Base-by-base conservation (phyloP, 2,888 invertebrate species). In the Ramazzottius varieornatus region DNA sequence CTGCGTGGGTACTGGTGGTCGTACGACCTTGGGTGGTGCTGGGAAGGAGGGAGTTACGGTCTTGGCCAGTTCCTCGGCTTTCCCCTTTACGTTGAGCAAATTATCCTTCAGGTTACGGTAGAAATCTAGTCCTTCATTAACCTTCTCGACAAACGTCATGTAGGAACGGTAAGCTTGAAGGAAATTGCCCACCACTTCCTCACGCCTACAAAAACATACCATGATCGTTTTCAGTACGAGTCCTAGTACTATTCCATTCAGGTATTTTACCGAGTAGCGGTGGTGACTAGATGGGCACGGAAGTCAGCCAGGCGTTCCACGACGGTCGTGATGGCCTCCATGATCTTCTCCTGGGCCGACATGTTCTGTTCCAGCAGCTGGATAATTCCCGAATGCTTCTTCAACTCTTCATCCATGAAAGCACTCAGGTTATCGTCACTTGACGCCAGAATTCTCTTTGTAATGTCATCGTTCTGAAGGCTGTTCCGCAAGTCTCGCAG, bases 231-330 rank as follows among this genome's bases (percentile, higher is more conserved):
- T 13, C 20, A 13, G 8, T 20, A 8, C 13, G 13, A 8, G 20
- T 13, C 8, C 13, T 40, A 40, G 40, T 40, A 13, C 40, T 40
- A 20, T 8, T 13, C 54, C 20, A 54, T 8, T 24, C 54, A 54
- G 54, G 13, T 13, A 8, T 40, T 40, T 40, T 40, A 40, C 40
- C 40, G 40, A 8, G 20, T 40, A 40, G 13, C 20, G 29, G 29
- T 54, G 20, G 54, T 54, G 4, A 54, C 20, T 24, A 54, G 24
- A 8, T 29, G 4, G 29, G 54, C 54, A 8, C 54, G 54, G n/a
- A 54, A 29, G 29, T 54, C 54, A 4, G 54, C 54, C 54, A 54
- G 54, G 54, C 54, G 54, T 8, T 54, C 54, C 54, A 54, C 54
- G 24, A 54, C 54, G n/a, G 54, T 24, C 4, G 54, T 54, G 16